Percentiles rank a stretch among this genome's conserved stretches.
Conservation (phyloP, 2,797 vertebrate genomes). For the Tympanoctomys barrerae region DNA sequence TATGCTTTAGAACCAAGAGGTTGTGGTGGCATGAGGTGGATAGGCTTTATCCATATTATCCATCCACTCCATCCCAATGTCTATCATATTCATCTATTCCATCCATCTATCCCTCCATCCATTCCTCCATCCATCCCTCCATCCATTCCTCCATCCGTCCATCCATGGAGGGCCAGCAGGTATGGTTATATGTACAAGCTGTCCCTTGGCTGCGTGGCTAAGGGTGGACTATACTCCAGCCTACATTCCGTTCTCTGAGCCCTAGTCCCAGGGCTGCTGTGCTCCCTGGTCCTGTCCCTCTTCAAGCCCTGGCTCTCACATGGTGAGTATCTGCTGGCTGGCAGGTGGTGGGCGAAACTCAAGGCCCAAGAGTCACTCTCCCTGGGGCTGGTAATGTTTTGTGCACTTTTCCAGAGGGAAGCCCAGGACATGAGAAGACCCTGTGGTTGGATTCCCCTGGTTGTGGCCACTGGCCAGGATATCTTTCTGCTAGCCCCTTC, state of each 20-base stretch:
- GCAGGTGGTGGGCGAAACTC: neutral
- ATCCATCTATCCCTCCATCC: no score
- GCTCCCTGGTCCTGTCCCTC: neutral
- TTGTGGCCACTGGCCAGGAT: rapidly evolving
- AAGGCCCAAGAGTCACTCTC: neutral
- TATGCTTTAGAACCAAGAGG: conserved; percentile 30
- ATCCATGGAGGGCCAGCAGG: neutral
- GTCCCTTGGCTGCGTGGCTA: neutral
- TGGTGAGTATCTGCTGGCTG: neutral
- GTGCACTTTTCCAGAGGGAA: neutral
- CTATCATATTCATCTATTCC: no score
- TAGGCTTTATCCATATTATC: neutral
- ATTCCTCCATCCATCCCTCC: neutral
- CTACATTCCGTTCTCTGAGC: neutral
- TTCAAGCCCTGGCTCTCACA: neutral
- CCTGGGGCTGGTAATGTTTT: neutral
- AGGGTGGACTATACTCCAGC: neutral
- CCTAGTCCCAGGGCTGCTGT: neutral
- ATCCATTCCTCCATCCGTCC: neutral
- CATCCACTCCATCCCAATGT: no score
- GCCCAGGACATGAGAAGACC: neutral
- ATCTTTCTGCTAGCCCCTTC: neutral
- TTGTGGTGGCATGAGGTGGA: neutral
- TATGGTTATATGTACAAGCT: no score
- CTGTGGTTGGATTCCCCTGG: neutral